A percentile compares a stretch with the other conserved stretches of the same genome.
Conservation (phyloP, 2,888 invertebrate genomes). For the Lasioglossum marginatum region DNA sequence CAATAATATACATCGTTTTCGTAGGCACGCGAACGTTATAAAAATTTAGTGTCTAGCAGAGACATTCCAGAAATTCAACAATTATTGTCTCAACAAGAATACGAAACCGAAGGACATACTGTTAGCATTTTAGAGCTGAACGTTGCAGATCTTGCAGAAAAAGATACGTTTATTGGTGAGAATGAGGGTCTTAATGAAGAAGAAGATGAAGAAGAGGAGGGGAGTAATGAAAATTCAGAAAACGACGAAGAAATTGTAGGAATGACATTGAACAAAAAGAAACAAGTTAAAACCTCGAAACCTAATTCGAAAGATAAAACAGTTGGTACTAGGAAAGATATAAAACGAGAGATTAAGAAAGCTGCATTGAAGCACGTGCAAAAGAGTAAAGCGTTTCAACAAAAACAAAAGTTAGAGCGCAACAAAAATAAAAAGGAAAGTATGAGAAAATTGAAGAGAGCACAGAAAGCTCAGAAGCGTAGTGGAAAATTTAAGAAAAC, state of each 20-base stretch:
- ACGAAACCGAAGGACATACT: slow-evolving; percentile 91
- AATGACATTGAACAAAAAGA: slow-evolving; percentile 84
- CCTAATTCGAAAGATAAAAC: slow-evolving; percentile 78
- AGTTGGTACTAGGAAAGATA: slow-evolving; percentile 86
- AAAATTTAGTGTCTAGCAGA: slow-evolving; percentile 89
- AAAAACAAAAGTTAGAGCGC: slow-evolving; percentile 90
- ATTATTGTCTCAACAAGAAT: slow-evolving; percentile 88
- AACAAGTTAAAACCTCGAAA: slow-evolving; percentile 60
- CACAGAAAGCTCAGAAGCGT: slow-evolving; percentile 80
- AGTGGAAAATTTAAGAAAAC: slow-evolving; percentile 54
- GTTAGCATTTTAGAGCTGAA: slow-evolving; percentile 92
- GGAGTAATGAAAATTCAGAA: slow-evolving; percentile 75
- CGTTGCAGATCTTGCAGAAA: slow-evolving; percentile 89
- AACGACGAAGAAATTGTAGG: slow-evolving; percentile 84
- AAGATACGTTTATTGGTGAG: slow-evolving; percentile 90
- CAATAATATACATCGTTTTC: slow-evolving; percentile 20
- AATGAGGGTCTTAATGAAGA: slow-evolving; percentile 86
- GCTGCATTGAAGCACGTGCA: slow-evolving; percentile 90
- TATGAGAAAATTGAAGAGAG: slow-evolving; percentile 82
- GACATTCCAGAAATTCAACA: slow-evolving; percentile 90
- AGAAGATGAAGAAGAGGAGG: slow-evolving; percentile 72
- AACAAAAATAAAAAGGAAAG: slow-evolving; percentile 88
- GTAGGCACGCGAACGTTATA: slow-evolving; percentile 89
- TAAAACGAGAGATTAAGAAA: slow-evolving; percentile 89
- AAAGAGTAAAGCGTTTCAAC: slow-evolving; percentile 91